Evolutionary conservation across 2,113 vertebrate species (phyloP), one percentile per base, ranked within the genome.

Genomic region (Bubo scandiacus): DNA sequence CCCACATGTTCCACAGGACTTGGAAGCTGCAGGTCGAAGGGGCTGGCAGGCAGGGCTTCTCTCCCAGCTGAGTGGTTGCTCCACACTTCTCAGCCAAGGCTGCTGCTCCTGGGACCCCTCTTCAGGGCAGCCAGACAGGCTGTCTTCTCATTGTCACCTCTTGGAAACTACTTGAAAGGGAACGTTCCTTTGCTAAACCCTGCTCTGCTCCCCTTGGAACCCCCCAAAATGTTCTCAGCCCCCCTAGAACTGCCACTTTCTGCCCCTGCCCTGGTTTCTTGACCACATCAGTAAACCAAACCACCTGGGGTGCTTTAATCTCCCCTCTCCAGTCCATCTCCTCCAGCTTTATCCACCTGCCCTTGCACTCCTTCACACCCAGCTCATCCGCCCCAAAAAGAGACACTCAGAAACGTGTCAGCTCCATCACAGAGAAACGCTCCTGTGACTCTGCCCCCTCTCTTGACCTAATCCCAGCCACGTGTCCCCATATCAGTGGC

Each of bases 231-330:
- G 40, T 8, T 66, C 67, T 61, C 67, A 58, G 40, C 5, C 13
- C 2, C 13, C 5, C 32, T 15, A 4, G 0, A 2, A 11, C 8
- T 51, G 32, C 43, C 29, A 40, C 47, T 45, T 26, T 70, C 52
- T 78, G 22, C 26, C n/a, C 10, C 59, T 83, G 57, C 10, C 32
- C 52, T 84, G n/a, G 17, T 67, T 91, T 91, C n/a, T 74, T 3
- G 2, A 32, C n/a, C 63, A 21, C 42, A 29, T 8, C 2, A 1
- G 25, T 30, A 38, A 89, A 61, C 14, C 57, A 91, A 71, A 40
- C 27, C 0, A 0, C 0, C 36, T 0, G 0, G 11, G 21, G 17
- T 27, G 43, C 57, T 78, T 74, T 55, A 6, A 20, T 70, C 26
- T 55, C 47, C 23, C 40, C 11, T 77, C 22, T 59, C 27, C 57